A percentile compares a stretch with the other conserved stretches of the same genome.
phyloP scores from a whole-genome alignment of 1,140 invertebrate genomes.

The Halesus radiatus region DNA sequence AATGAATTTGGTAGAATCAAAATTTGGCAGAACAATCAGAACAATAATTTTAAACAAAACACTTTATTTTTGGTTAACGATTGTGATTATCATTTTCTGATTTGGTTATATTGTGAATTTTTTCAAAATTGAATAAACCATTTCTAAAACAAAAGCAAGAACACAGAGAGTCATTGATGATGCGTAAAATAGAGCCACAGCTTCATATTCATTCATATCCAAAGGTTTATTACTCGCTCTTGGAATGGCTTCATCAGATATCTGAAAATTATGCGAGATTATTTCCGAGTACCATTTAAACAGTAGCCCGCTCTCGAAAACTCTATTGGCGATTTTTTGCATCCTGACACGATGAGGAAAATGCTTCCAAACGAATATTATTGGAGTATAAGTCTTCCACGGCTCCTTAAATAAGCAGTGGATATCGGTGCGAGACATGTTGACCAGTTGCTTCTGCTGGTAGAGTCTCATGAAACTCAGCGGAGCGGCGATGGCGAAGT shows the following conservation, averaged over 20 bases:
- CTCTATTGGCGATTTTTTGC: constrained; percentile 20
- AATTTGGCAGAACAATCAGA: too few relatives aligned
- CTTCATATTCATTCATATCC: not conserved
- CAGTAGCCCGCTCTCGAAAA: constrained; percentile 45
- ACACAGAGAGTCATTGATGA: not conserved
- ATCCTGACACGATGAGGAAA: constrained; percentile 18
- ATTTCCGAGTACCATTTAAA: constrained; percentile 40
- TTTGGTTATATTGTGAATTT: too few relatives aligned
- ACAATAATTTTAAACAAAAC: too few relatives aligned
- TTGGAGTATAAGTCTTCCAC: constrained; percentile 21
- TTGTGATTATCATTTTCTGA: too few relatives aligned
- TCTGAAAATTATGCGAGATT: not conserved
- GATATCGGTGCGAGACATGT: not conserved
- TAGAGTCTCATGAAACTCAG: constrained; percentile 28
- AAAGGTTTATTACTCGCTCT: not conserved
- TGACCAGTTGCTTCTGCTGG: not conserved
- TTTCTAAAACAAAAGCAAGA: not conserved
- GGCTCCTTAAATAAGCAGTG: constrained; percentile 26
- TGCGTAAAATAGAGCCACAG: not conserved
- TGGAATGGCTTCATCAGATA: not conserved
- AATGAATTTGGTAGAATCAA: too few relatives aligned
- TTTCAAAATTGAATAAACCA: not conserved
- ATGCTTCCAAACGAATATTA: constrained; percentile 36
- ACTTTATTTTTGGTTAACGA: too few relatives aligned
- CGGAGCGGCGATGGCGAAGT: constrained; percentile 40